Conservation (phyloP, 2,888 invertebrate genomes). For the Sphecodes monilicornis region DNA sequence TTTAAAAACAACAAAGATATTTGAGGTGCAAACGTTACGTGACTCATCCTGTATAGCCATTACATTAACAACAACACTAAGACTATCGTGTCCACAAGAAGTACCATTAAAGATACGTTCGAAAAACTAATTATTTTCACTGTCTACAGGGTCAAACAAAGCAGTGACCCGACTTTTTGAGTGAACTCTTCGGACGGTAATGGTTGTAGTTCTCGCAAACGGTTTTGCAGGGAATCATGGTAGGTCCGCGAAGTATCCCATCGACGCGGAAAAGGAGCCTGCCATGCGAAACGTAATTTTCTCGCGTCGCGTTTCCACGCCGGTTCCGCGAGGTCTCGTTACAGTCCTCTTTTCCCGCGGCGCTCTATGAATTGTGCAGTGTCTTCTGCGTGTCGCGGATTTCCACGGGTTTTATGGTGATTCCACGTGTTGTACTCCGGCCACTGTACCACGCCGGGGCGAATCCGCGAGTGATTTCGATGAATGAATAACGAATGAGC, state of each 20-base stretch:
- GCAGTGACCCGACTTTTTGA: not conserved
- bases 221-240: not conserved
- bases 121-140: not conserved
- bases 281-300: constrained; percentile 58
- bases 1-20: no score
- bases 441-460: constrained; percentile 11
- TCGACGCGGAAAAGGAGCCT: constrained; percentile 22
- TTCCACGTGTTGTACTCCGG: constrained; percentile 36
- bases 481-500: constrained; percentile 58
- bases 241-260: not conserved
- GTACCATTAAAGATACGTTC: no score
- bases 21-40: no score
- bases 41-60: no score
- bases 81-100: no score
- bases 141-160: not conserved
- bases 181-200: not conserved
- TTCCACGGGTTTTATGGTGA: constrained; percentile 63
- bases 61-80: no score
- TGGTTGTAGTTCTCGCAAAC: not conserved
- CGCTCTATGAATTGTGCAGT: constrained; percentile 63
- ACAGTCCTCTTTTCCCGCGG: constrained; percentile 18
- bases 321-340: constrained; percentile 44
- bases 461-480: constrained; percentile 51
- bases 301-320: constrained; percentile 47
- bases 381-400: constrained; percentile 57